A percentile compares a stretch with the other conserved stretches of the same genome.
These are phyloP conservation scores for Coelopa frigida DNA, from an alignment of 1,140 invertebrate species.

Conservation along the genomic window DNA sequence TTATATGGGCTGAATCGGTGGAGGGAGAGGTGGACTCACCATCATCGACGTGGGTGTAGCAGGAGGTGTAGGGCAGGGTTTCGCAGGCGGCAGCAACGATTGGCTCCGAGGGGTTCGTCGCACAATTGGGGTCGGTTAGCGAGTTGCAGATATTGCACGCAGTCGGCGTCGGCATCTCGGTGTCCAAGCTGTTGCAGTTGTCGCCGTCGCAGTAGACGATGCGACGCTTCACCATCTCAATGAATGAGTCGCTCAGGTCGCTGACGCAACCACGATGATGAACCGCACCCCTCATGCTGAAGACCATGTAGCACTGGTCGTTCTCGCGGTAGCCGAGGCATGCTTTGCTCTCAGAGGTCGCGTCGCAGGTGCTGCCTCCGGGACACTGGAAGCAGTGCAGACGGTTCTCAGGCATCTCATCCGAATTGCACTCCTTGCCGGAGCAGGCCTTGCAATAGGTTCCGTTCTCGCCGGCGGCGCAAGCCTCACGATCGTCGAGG, in stretches of 20 bases:
- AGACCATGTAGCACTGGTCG: slow-evolving; percentile 29
- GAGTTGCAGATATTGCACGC: slow-evolving; percentile 30
- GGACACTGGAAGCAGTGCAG: slow-evolving; percentile 25
- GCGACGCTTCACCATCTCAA: slow-evolving; percentile 20
- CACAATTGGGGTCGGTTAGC: slow-evolving; percentile 29
- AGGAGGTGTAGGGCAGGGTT: slow-evolving; percentile 22
- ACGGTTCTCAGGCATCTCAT: slow-evolving; percentile 16
- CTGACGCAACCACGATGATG: slow-evolving; percentile 23
- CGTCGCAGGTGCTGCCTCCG: slow-evolving; percentile 14
- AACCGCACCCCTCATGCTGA: slow-evolving; percentile 26
- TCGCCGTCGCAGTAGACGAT: slow-evolving; percentile 21
- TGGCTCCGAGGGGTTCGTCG: slow-evolving; percentile 20
- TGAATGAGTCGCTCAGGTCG: slow-evolving; percentile 24
- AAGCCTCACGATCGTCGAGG: slow-evolving; percentile 19
- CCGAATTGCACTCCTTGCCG: slow-evolving; percentile 22
- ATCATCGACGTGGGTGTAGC: slow-evolving; percentile 27
- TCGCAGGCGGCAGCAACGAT: slow-evolving; percentile 16
- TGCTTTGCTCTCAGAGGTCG: slow-evolving; percentile 7
- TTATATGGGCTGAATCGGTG: neutral
- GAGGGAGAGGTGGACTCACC: slow-evolving; percentile 14
- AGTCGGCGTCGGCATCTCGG: slow-evolving; percentile 19
- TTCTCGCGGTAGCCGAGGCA: slow-evolving; percentile 25
- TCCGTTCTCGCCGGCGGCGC: slow-evolving; percentile 19
- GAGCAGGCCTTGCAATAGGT: slow-evolving; percentile 24
- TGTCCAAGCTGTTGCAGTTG: slow-evolving; percentile 29